Evolutionary conservation across 2,888 invertebrate species (phyloP), one percentile per base, ranked within the genome.

Genomic region (Athripsodes cinereus): DNA sequence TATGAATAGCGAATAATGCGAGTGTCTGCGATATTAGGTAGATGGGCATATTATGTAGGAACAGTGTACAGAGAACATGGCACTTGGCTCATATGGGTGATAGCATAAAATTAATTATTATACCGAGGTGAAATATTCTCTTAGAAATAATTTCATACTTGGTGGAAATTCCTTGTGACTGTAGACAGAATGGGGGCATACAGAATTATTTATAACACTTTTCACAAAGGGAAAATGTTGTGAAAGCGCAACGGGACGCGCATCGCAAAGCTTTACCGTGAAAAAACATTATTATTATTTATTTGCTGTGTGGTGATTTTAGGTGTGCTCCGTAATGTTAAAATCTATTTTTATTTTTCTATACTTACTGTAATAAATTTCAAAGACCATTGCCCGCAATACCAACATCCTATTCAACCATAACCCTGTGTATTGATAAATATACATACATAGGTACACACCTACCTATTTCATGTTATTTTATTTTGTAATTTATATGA

Each of bases 111-210:
- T 49, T 55, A 55, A 55, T 55, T 49, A 49, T 50, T 48, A 16
- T 21, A 22, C 20, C 22, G 22, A 22, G 49, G 49, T 55, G 49
- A 55, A 55, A 49, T 55, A 50, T 50, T 47, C 55, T 35, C 35
- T 35, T 31, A 49, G 40, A 8, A n/a, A 34, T 40, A 55, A 46
- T 55, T 55, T 50, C 49, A 35, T 40, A 50, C 55, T 31, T 18
- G 49, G n/a, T 31, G 49, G 48, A 50, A 55, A 49, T 55, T 55
- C 50, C 55, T 50, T 50, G 49, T 35, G 34, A 55, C 35, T 55
- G 55, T 50, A 55, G 55, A 55, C 55, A 50, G 55, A 55, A 55
- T 22, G 50, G 48, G 20, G 49, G 47, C 35, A 35, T 35, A 21
- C 16, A 35, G 54, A 49, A 50, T 55, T 40, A 55, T 55, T 55